Percentiles rank a stretch among this genome's conserved stretches.
Evolutionary conservation across 2,797 vertebrate species (phyloP).

Genomic region (Brachyalestes nurse): DNA sequence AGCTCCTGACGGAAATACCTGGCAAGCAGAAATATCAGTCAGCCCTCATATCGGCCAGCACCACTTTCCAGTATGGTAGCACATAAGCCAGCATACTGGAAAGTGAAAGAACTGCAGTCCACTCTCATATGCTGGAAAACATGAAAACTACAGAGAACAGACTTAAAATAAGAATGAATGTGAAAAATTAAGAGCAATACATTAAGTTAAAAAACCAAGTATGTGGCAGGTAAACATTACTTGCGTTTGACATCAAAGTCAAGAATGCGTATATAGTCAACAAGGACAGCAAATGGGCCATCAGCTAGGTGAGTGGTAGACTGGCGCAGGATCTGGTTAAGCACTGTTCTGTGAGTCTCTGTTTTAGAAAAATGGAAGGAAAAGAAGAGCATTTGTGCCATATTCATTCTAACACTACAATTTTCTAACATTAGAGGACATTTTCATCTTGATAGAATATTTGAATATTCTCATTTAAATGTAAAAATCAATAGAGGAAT

Average conservation of each 20-base stretch:
- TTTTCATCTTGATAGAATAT: no score
- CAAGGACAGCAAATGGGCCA: conserved; percentile 93
- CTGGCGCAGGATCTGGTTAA: conserved; percentile 95
- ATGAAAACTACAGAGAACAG: background rate
- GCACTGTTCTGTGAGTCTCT: conserved; percentile 95
- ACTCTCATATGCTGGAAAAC: background rate
- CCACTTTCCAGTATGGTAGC: background rate
- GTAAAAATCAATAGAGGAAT: no score
- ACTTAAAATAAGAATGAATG: no score
- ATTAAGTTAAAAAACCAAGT: background rate
- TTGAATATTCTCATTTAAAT: no score
- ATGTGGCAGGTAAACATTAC: conserved; percentile 70
- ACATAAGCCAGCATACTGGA: background rate
- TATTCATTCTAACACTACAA: background rate
- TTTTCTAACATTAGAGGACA: no score
- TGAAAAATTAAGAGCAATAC: background rate
- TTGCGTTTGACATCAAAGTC: conserved; percentile 97
- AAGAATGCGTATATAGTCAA: conserved; percentile 95
- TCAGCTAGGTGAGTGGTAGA: conserved; percentile 94
- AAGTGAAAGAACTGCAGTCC: background rate
- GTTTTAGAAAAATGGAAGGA: conserved; percentile 4
- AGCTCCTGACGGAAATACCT: conserved; percentile 96
- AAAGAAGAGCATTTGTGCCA: background rate
- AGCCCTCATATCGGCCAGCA: background rate
- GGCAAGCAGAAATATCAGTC: conserved; percentile 30